phyloP scores from a whole-genome alignment of 1,140 invertebrate species.

The Hormaphis cornu region DNA sequence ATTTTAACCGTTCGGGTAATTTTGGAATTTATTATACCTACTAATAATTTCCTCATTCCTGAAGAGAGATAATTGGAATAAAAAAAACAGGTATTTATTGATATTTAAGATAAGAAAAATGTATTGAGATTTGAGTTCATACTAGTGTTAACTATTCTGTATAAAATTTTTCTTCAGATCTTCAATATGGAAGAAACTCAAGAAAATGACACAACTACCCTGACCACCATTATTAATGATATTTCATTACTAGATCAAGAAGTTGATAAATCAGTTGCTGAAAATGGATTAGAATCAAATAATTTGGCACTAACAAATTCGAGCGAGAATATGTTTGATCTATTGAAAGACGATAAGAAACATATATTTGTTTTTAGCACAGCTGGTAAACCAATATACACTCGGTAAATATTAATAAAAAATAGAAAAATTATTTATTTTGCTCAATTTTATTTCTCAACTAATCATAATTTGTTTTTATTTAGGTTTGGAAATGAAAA shows the following conservation, averaged over 20 bases:
- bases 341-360: conserved; percentile 73
- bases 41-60: too few relatives aligned
- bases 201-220: neutral
- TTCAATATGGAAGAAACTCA: conserved; percentile 4
- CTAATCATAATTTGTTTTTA: conserved; percentile 34
- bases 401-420: conserved; percentile 46
- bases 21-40: too few relatives aligned
- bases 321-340: conserved; percentile 51
- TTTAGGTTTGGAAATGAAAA: conserved; percentile 83
- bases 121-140: too few relatives aligned
- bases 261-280: neutral
- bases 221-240: neutral
- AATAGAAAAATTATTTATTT: neutral
- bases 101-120: too few relatives aligned
- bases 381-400: conserved; percentile 93
- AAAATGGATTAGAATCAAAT: neutral
- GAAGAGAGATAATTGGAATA: too few relatives aligned
- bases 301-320: conserved; percentile 37
- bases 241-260: neutral
- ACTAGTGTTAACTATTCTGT: too few relatives aligned
- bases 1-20: too few relatives aligned
- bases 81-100: too few relatives aligned
- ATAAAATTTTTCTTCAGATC: neutral
- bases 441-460: neutral
- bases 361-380: conserved; percentile 91